Evolutionary conservation across 2,888 invertebrate genomes (phyloP).

Genomic region (Campoletis raptor): DNA sequence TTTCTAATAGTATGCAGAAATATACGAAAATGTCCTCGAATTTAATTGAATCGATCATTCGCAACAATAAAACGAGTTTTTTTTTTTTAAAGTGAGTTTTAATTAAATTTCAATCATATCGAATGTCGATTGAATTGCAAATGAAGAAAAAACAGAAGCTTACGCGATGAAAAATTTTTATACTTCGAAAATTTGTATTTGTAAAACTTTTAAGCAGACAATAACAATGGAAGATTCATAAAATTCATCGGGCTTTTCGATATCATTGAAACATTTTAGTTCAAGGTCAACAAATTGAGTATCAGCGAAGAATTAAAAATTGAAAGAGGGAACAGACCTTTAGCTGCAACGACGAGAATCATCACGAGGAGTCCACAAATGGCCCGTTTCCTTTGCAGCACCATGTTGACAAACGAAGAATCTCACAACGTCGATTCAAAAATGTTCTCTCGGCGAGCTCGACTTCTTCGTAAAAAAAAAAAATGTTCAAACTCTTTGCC

Average conservation of each 20-base stretch:
- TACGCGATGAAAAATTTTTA: neutral
- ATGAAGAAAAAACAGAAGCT: neutral
- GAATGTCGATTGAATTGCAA: neutral
- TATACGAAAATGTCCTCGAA: neutral
- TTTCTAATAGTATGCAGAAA: neutral
- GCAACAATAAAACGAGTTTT: neutral
- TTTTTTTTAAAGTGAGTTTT: neutral
- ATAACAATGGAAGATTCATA: neutral
- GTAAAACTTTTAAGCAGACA: neutral
- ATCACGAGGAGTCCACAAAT: slow-evolving; percentile 44
- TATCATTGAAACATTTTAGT: neutral
- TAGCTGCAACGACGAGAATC: slow-evolving; percentile 55
- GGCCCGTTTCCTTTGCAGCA: slow-evolving; percentile 21
- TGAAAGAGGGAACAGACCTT: slow-evolving; percentile 48
- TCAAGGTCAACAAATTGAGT: neutral
- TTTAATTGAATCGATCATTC: neutral
- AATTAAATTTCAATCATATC: neutral
- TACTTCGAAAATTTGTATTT: neutral
- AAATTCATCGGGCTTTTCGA: neutral
- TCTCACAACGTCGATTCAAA: slow-evolving; percentile 19
- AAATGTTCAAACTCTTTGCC: slow-evolving; percentile 7
- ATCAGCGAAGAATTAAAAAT: neutral
- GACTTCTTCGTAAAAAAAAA: neutral
- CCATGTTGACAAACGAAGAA: slow-evolving; percentile 44
- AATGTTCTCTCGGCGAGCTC: neutral